Evolutionary conservation across 2,113 vertebrate species (phyloP).

Genomic region (Pycnonotus jocosus): DNA sequence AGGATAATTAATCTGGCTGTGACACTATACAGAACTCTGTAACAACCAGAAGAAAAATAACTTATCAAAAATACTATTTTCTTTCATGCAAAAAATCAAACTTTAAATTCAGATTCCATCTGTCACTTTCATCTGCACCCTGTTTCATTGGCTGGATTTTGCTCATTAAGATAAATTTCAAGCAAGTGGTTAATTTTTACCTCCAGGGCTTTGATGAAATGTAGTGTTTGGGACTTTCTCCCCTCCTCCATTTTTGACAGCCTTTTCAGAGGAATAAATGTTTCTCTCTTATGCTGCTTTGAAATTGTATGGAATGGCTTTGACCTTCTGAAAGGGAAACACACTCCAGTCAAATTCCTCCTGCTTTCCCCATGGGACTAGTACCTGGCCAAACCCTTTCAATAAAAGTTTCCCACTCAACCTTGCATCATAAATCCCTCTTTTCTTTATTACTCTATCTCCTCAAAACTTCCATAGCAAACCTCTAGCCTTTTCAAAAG

Average conservation of each 20-base stretch:
- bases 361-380: neutral
- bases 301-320: constrained; percentile 6
- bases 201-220: constrained; percentile 62
- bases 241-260: neutral
- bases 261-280: neutral
- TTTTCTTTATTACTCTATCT: constrained; percentile 2
- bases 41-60: constrained; percentile 62
- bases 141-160: constrained; percentile 69
- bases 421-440: neutral
- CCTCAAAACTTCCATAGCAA: neutral
- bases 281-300: neutral
- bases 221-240: neutral
- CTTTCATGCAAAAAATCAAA: constrained; percentile 63
- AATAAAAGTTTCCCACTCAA: neutral
- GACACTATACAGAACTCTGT: constrained; percentile 33
- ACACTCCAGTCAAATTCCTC: neutral
- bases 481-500: neutral
- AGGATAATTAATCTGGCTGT: neutral
- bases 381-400: neutral
- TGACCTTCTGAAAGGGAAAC: constrained; percentile 31
- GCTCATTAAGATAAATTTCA: constrained; percentile 73
- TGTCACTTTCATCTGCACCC: constrained; percentile 68
- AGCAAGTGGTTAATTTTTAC: constrained; percentile 64
- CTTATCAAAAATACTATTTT: constrained; percentile 54
- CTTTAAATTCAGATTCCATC: constrained; percentile 71